Base-by-base conservation (phyloP, 2,888 invertebrate species). In the Tenthredo livida region DNA sequence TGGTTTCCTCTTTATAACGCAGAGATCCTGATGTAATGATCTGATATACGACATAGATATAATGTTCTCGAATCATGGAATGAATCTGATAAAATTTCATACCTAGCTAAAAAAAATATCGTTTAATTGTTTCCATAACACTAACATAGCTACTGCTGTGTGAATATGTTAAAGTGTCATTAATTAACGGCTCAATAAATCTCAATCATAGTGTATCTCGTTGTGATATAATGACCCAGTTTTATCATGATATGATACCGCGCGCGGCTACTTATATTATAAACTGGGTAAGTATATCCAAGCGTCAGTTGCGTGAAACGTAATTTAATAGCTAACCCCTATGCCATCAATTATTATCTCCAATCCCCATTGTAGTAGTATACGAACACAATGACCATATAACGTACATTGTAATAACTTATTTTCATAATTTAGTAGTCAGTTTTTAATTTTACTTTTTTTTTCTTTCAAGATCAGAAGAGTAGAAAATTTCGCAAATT, bases 151-250 rank as follows among this genome's bases (percentile, higher is more conserved):
- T n/a, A n/a, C n/a, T n/a, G n/a, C 3, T 61, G 25, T 21, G n/a
- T n/a, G 61, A 67, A 67, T 25, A 67, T 33, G 17, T 67, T 67
- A 17, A 67, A 17, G 80, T 61, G 50, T 80, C 21, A 61, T 61
- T 61, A 61, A 80, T 58, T 80, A 80, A 58, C 80, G 40, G 15
- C 80, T 40, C 80, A 21, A 80, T 80, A 80, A 80, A 80, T 58
- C 58, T 80, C 7, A 3, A 80, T 25, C 58, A 37, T 15, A 58
- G 37, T 73, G 33, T 80, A 80, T 80, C 80, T 80, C 21, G 37
- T n/a, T 33, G 33, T 40, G 58, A 58, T 58, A 89, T 88, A 88
- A 87, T 89, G 91, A 90, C 90, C 91, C 88, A 90, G 85, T 91
- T 92, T 86, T 85, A 89, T 86, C 87, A 84, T 86, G 85, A 87